Evolutionary conservation across 2,888 invertebrate species (phyloP), one percentile per base, ranked within the genome.

Genomic region (Idaea dimidiata): DNA sequence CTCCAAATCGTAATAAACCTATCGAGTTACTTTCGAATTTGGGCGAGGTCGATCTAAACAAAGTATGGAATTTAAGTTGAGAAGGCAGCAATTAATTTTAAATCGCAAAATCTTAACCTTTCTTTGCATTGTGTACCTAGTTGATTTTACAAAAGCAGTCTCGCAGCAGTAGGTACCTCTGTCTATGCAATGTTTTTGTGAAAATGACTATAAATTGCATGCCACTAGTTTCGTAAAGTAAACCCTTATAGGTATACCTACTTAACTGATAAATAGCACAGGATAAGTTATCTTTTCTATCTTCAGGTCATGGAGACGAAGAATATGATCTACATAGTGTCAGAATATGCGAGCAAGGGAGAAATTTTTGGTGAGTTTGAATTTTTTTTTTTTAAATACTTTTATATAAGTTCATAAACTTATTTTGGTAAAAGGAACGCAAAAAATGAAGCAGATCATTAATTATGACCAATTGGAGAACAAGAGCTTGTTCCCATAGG

Each of bases 301-400:
- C 8, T 94, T 54, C 92, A 98, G 98, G 98, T 99, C 80, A 99
- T 99, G 98, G 98, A 99, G 93, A 98, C 99, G 64, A 98, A 98
- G 87, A 97, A 97, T 88, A 98, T 98, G 97, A 97, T 99, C 84
- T 99, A 99, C 91, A 96, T 99, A 84, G 99, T 99, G 72, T 99
- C 98, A 66, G 99, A 99, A 89, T 99, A 98, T 87, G 99, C 99
- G 71, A 97, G 97, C 83, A 97, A 98, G 91, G 99, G 99, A 76
- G 99, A 99, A 93, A 97, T 99, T 89, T 99, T 99, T 93, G 98
- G 98, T 98, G 89, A 95, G 96, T 76, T 64, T 67, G 24, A 60
- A 62, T 58, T 59, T 61, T 17, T 57, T 66, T 63, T 70, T 78
- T 62, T n/a, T n/a, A n/a, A n/a, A 62, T 54, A 43, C 43, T 14